Percentiles rank a stretch among this genome's conserved stretches.
Evolutionary conservation across 1,140 invertebrate species (phyloP).

Genomic region (Hyles euphorbiae): DNA sequence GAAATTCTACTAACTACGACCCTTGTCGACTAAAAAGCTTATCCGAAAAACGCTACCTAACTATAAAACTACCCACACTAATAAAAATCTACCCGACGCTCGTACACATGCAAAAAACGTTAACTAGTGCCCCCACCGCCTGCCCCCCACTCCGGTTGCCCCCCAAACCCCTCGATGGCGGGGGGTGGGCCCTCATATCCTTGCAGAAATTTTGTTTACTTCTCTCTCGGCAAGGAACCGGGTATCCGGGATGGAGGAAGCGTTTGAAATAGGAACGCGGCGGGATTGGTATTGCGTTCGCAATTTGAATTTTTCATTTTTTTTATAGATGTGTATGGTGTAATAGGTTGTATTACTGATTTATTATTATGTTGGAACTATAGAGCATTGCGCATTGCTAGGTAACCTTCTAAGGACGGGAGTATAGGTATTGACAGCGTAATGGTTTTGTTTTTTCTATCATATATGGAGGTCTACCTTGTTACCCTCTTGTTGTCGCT

Average conservation of each 20-base stretch:
- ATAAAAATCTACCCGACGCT: slow-evolving; percentile 33
- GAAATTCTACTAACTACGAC: slow-evolving; percentile 29
- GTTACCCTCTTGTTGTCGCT: too few species aligned
- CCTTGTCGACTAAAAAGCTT: slow-evolving; percentile 34
- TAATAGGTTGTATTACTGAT: neutral
- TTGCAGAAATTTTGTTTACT: slow-evolving; percentile 73
- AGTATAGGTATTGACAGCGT: too few species aligned
- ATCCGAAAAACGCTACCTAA: slow-evolving; percentile 26
- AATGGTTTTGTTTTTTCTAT: too few species aligned
- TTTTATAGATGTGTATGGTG: neutral
- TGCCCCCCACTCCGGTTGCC: neutral
- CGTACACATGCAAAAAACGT: slow-evolving; percentile 52
- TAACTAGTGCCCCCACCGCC: slow-evolving; percentile 46
- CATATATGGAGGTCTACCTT: too few species aligned
- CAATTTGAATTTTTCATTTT: too few species aligned
- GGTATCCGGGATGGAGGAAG: slow-evolving; percentile 56
- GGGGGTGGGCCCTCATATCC: slow-evolving; percentile 57
- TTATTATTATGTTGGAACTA: too few species aligned
- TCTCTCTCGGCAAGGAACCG: slow-evolving; percentile 65
- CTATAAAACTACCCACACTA: slow-evolving; percentile 44
- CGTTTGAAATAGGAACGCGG: slow-evolving; percentile 56
- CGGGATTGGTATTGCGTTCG: neutral
- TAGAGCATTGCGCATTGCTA: too few species aligned
- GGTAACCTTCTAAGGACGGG: too few species aligned
- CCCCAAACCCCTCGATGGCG: slow-evolving; percentile 8